Percentiles rank a stretch among this genome's conserved stretches.
Conservation (phyloP, 2,888 invertebrate species). For the Dicyrtomina minuta region DNA sequence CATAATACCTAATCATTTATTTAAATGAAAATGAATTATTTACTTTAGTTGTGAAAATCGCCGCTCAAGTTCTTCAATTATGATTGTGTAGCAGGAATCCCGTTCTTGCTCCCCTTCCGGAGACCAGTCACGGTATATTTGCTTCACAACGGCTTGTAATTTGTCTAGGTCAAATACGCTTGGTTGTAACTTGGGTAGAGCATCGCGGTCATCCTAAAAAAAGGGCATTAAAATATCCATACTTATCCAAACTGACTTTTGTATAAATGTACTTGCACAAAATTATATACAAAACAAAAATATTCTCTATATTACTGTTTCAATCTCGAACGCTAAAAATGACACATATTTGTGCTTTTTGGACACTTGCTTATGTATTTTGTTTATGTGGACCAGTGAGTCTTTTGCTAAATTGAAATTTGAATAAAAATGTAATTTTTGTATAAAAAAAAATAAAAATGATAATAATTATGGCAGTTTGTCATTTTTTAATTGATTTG, state of each 20-base stretch:
- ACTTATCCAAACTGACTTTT: too few relatives aligned
- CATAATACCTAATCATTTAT: not conserved
- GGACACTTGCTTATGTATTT: too few relatives aligned
- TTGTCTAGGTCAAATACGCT: constrained; percentile 71
- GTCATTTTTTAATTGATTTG: not conserved
- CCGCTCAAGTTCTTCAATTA: constrained; percentile 76
- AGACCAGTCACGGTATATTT: constrained; percentile 97
- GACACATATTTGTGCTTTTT: too few relatives aligned
- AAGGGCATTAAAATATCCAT: not conserved
- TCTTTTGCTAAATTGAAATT: too few relatives aligned
- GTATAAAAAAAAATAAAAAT: too few relatives aligned
- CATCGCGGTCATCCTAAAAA: not conserved
- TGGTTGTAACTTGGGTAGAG: not conserved
- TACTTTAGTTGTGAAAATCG: constrained; percentile 64
- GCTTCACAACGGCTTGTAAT: constrained; percentile 90
- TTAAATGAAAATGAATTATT: not conserved
- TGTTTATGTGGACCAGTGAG: too few relatives aligned
- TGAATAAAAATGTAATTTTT: too few relatives aligned
- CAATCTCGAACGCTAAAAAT: too few relatives aligned
- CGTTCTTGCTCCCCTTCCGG: constrained; percentile 77
- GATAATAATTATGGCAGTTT: too few relatives aligned
- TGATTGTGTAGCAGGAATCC: constrained; percentile 82
- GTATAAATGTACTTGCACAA: too few relatives aligned
- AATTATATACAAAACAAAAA: too few relatives aligned
- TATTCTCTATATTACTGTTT: too few relatives aligned